Conservation (phyloP, 1,140 invertebrate genomes). For the Myzus persicae region DNA sequence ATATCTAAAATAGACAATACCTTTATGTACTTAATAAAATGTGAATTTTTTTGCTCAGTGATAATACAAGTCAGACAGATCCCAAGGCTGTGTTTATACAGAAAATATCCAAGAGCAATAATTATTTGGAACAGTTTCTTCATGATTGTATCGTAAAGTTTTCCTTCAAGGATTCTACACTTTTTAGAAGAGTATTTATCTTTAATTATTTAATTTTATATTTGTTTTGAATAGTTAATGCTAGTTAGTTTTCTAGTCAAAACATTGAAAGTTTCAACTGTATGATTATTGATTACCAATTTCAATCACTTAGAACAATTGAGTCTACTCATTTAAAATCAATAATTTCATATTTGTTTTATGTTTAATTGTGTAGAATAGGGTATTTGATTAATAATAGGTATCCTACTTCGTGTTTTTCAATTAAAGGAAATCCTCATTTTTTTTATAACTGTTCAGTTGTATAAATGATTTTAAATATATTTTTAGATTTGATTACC, state of each 20-base stretch:
- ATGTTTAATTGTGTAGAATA: too few relatives aligned
- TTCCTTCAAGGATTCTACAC: conserved; percentile 82
- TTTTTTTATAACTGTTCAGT: too few relatives aligned
- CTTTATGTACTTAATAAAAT: not conserved
- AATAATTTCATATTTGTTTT: too few relatives aligned
- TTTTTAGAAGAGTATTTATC: conserved; percentile 76
- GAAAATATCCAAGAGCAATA: conserved; percentile 69
- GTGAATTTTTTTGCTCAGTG: not conserved
- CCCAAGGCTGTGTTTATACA: conserved; percentile 75
- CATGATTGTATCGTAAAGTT: conserved; percentile 86
- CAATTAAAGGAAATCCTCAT: too few relatives aligned
- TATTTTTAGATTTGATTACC: too few relatives aligned
- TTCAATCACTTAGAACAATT: not conserved
- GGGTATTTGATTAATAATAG: too few relatives aligned
- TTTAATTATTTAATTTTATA: not conserved
- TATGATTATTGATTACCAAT: not conserved
- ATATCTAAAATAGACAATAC: not conserved
- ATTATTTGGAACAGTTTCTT: conserved; percentile 83
- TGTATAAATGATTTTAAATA: too few relatives aligned
- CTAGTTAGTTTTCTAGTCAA: not conserved
- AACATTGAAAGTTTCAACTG: not conserved
- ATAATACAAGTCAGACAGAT: conserved; percentile 66
- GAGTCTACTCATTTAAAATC: not conserved
- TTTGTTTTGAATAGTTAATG: not conserved
- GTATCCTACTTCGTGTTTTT: too few relatives aligned